phyloP scores from a whole-genome alignment of 2,888 invertebrate species.

The Scaptomyza reducta region DNA sequence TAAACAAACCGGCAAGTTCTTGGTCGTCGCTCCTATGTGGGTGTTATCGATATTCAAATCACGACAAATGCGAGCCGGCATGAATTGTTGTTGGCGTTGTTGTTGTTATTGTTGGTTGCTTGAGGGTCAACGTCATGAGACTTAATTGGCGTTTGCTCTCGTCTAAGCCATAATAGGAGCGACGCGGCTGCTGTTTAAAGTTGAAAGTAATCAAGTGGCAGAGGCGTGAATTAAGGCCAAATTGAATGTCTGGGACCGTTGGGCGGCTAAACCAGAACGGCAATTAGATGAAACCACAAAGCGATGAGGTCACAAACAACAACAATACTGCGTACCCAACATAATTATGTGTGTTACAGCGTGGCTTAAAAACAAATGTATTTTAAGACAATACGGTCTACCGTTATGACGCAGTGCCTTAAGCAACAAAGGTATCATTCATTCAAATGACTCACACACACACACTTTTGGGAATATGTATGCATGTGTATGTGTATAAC shows the following conservation, averaged over 20 bases:
- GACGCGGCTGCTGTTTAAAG: slow-evolving; percentile 62
- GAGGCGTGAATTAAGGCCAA: slow-evolving; percentile 73
- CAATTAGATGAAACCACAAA: slow-evolving; percentile 49
- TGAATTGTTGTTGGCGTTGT: slow-evolving; percentile 20
- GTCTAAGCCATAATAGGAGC: slow-evolving; percentile 61
- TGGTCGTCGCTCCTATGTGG: slow-evolving; percentile 38
- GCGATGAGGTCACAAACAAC: slow-evolving; percentile 56
- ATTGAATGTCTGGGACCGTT: slow-evolving; percentile 42
- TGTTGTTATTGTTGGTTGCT: slow-evolving; percentile 9
- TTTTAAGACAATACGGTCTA: slow-evolving; percentile 15
- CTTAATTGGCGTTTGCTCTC: slow-evolving; percentile 42
- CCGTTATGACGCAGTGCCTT: slow-evolving; percentile 29
- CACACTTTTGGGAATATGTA: slow-evolving; percentile 12
- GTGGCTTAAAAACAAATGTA: slow-evolving; percentile 8
- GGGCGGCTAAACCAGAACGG: slow-evolving; percentile 26
- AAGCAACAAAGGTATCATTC: slow-evolving; percentile 14
- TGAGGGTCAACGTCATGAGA: slow-evolving; percentile 66
- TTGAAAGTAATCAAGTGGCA: slow-evolving; percentile 36
- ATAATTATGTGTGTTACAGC: slow-evolving; percentile 39
- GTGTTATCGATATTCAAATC: slow-evolving; percentile 44
- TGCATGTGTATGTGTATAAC: slow-evolving; percentile 3
- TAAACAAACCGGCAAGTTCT: slow-evolving; percentile 51
- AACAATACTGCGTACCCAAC: slow-evolving; percentile 24
- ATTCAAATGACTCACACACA: slow-evolving; percentile 50
- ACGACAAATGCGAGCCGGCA: slow-evolving; percentile 40